A percentile compares a stretch with the other conserved stretches of the same genome.
These are phyloP conservation scores for Takifugu rubripes DNA, from an alignment of 2,797 vertebrate genomes.

Conservation along the genomic window DNA sequence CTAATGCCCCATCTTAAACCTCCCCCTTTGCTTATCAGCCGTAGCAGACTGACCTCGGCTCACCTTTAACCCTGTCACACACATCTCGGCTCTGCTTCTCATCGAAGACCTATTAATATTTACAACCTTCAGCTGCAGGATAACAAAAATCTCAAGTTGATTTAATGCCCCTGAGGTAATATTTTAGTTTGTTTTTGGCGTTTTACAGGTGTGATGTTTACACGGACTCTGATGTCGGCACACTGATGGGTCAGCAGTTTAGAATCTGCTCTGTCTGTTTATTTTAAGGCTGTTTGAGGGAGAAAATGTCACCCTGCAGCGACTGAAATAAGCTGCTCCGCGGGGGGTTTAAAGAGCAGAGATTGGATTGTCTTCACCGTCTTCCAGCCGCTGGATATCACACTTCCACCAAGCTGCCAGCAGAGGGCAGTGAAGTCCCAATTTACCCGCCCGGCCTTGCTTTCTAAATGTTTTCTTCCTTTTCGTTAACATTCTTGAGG, in stretches of 20 bases:
- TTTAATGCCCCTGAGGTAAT: neutral
- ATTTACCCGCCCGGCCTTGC: too few species aligned
- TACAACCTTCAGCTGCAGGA: conserved; percentile 47
- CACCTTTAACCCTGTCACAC: conserved; percentile 49
- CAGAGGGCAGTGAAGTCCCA: conserved; percentile 51
- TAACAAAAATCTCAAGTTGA: conserved; percentile 50
- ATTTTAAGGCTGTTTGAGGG: conserved; percentile 1
- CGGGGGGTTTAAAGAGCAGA: neutral
- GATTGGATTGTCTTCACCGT: neutral
- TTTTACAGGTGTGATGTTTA: neutral
- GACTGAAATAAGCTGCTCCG: neutral
- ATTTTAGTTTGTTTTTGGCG: too few species aligned
- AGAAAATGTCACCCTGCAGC: conserved; percentile 11
- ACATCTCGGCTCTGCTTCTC: conserved; percentile 16
- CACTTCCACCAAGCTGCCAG: conserved; percentile 27
- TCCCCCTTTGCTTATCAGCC: conserved; percentile 38
- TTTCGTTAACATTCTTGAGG: too few species aligned
- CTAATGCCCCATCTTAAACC: too few species aligned
- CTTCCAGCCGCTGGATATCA: conserved; percentile 1
- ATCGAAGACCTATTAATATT: conserved; percentile 54
- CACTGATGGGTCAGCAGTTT: conserved; percentile 19
- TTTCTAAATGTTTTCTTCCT: too few species aligned
- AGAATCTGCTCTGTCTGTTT: conserved; percentile 26
- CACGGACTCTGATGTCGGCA: conserved; percentile 4
- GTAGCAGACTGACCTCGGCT: conserved; percentile 36